phyloP scores from a whole-genome alignment of 2,113 vertebrate species.

The Muntiacus muntjak region DNA sequence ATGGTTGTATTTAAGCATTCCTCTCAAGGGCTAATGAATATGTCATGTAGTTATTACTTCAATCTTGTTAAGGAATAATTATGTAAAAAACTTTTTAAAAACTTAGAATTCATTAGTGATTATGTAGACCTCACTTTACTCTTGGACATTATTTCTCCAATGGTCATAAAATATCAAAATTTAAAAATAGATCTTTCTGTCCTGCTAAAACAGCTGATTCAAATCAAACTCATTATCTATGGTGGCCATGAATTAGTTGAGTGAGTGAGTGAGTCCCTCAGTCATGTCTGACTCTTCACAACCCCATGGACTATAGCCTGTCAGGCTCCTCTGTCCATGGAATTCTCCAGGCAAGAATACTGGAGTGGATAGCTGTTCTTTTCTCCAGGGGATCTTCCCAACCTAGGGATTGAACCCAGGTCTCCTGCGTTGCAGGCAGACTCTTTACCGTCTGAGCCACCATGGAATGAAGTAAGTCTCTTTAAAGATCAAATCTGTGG shows the following conservation, averaged over 20 bases:
- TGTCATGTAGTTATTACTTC: background rate
- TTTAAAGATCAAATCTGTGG: background rate
- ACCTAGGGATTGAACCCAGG: background rate
- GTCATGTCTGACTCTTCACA: background rate
- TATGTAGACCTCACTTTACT: background rate
- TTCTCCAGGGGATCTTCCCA: background rate
- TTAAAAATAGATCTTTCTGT: constrained; percentile 12
- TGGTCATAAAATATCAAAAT: background rate
- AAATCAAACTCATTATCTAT: background rate
- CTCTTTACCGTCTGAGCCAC: background rate
- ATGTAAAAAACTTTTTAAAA: background rate
- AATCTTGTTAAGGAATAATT: background rate
- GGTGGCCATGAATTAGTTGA: background rate
- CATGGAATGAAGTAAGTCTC: background rate
- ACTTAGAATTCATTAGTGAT: background rate
- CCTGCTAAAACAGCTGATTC: background rate
- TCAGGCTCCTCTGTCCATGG: background rate
- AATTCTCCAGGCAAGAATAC: background rate
- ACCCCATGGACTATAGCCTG: background rate
- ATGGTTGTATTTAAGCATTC: background rate
- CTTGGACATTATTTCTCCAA: background rate
- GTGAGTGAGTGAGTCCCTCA: background rate
- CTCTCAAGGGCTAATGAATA: background rate
- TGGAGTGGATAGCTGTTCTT: background rate
- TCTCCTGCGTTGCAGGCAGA: background rate